Base-by-base conservation (phyloP, 2,797 vertebrate species). In the Numenius phaeopus region DNA sequence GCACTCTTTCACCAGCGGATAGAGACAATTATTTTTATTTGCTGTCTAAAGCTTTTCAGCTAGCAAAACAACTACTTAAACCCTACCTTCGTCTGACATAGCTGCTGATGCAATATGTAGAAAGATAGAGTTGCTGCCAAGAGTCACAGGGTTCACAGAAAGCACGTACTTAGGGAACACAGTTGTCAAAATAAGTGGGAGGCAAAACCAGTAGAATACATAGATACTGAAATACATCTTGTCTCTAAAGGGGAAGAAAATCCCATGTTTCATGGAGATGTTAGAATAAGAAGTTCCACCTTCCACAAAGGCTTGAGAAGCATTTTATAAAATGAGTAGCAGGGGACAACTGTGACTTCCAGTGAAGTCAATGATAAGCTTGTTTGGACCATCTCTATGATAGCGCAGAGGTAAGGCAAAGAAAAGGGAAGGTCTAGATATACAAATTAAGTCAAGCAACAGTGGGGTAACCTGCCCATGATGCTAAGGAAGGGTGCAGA, bases 11-110 rank as follows among this genome's bases (percentile, higher is more conserved):
- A 71, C 40, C 42, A 47, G 19, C 0, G 0, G 52, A 91, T 84
- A 77, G 95, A 90, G 75, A 22, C 54, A 87, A 71, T 80, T 91
- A 71, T 70, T 97, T 83, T 75, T 90, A 57, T 93, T 96, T 88
- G 62, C 62, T 4, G 10, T 81, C 88, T 91, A 70, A 84, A 96
- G 80, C 50, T 46, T 81, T 86, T 83, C 55, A 71, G 50, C 57
- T 95, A 83, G 73, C 30, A 77, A 92, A 96, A 73, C 70, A 87
- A 62, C 89, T 66, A 47, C 73, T 94, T 95, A 76, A 90, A 82
- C 20, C 64, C 55, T 95, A 39, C 58, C 76, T 96, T 78, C 3
- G 0, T 67, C 69, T 92, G 91, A 94, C 71, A 89, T 57, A 91
- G 39, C 29, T 83, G 52, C 85, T 94, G 89, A 96, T 8, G 32